These are phyloP conservation scores for Rhagophthalmus giganteus DNA, from an alignment of 2,888 invertebrate species.

Conservation along the genomic window DNA sequence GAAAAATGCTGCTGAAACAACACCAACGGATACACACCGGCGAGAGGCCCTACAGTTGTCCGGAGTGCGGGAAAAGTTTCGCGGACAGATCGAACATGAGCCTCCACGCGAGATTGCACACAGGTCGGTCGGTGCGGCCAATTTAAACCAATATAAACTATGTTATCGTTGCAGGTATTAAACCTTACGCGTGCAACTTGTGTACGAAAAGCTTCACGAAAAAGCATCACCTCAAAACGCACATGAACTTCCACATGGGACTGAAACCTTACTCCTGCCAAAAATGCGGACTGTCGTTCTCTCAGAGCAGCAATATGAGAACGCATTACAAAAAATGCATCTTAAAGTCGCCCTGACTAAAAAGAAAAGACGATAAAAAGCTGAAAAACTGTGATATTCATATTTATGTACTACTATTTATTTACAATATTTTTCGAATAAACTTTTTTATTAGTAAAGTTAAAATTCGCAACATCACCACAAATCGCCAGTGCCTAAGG, in stretches of 20 bases:
- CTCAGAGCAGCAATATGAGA: slow-evolving; percentile 85
- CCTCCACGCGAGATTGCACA: slow-evolving; percentile 76
- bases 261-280: slow-evolving; percentile 78
- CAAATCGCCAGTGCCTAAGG: no score
- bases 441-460: no score
- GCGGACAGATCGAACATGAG: slow-evolving; percentile 87
- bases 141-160: background rate
- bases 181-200: slow-evolving; percentile 69
- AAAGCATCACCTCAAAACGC: slow-evolving; percentile 82
- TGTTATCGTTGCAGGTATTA: slow-evolving; percentile 62
- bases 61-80: slow-evolving; percentile 80
- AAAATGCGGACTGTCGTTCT: slow-evolving; percentile 75
- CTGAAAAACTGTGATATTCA: slow-evolving; percentile 9
- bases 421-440: no score
- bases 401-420: no score
- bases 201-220: slow-evolving; percentile 82
- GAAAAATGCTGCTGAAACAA: slow-evolving; percentile 83
- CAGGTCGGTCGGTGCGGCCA: no score
- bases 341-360: no score
- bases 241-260: slow-evolving; percentile 83
- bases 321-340: slow-evolving; percentile 81
- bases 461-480: no score
- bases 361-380: no score
- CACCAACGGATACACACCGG: slow-evolving; percentile 82
- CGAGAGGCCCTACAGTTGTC: slow-evolving; percentile 78